Evolutionary conservation across 2,797 vertebrate genomes (phyloP).

Genomic region (Podarcis lilfordi): DNA sequence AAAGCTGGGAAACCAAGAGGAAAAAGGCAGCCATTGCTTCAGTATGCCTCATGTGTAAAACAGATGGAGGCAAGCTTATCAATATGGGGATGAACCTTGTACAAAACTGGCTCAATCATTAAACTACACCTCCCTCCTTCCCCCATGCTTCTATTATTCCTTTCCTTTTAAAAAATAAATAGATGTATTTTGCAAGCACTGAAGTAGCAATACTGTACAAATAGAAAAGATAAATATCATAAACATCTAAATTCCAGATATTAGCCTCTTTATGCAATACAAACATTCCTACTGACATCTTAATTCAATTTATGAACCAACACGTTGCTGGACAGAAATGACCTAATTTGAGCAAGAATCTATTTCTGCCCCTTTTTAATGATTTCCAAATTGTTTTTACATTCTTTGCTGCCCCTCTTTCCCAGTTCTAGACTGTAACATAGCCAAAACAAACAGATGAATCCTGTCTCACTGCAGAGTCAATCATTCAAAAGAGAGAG

Average conservation of each 20-base stretch:
- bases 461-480: neutral
- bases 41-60: neutral
- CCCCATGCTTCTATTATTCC: neutral
- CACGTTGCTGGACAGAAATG: fast-evolving
- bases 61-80: neutral
- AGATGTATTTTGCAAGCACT: neutral
- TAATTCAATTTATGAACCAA: fast-evolving
- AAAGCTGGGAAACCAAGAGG: neutral
- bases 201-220: neutral
- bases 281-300: neutral
- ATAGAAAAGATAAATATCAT: neutral
- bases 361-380: neutral
- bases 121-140: neutral
- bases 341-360: neutral
- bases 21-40: neutral
- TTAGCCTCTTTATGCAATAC: fast-evolving
- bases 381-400: neutral
- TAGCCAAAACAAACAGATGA: constrained; percentile 14
- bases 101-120: neutral
- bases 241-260: neutral
- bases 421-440: neutral
- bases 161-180: neutral
- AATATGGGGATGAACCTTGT: neutral
- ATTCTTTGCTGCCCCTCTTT: neutral
- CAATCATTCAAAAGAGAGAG: constrained; percentile 25